A percentile compares a stretch with the other conserved stretches of the same genome.
Evolutionary conservation across 2,113 vertebrate genomes (phyloP).

Genomic region (Hippotragus niger): DNA sequence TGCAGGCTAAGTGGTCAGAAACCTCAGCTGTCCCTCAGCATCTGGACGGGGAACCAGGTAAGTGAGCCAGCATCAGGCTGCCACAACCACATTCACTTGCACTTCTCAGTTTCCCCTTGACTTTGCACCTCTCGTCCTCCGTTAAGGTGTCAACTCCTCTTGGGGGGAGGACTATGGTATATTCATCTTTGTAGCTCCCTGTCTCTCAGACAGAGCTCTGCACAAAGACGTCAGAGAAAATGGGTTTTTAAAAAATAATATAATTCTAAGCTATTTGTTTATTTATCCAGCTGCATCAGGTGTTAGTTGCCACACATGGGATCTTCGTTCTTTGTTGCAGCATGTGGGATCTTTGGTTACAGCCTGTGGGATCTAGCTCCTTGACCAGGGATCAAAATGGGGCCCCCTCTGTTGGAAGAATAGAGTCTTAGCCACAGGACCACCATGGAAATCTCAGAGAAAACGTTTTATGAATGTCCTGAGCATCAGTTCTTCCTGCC

Average conservation of each 20-base stretch:
- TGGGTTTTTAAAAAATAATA: background rate
- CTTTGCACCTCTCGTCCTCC: background rate
- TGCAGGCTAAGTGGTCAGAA: background rate
- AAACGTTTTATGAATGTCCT: background rate
- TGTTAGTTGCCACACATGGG: background rate
- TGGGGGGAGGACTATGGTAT: background rate
- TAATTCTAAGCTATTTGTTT: background rate
- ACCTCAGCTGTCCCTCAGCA: background rate
- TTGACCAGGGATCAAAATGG: background rate
- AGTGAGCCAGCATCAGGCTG: background rate
- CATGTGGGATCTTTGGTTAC: background rate
- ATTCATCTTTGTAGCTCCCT: background rate
- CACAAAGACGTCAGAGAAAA: background rate
- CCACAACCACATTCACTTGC: background rate
- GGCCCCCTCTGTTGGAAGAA: background rate
- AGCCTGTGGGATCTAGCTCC: background rate
- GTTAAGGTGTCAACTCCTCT: background rate
- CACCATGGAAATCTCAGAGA: background rate
- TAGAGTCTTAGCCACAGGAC: background rate
- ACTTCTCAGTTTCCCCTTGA: background rate
- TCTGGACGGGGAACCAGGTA: fast-evolving
- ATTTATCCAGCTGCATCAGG: background rate
- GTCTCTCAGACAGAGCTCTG: background rate
- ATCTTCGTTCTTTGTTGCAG: background rate
- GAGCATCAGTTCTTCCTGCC: background rate